A percentile compares a stretch with the other conserved stretches of the same genome.
phyloP scores from a whole-genome alignment of 2,888 invertebrate species.

The Nomada ruficornis region DNA sequence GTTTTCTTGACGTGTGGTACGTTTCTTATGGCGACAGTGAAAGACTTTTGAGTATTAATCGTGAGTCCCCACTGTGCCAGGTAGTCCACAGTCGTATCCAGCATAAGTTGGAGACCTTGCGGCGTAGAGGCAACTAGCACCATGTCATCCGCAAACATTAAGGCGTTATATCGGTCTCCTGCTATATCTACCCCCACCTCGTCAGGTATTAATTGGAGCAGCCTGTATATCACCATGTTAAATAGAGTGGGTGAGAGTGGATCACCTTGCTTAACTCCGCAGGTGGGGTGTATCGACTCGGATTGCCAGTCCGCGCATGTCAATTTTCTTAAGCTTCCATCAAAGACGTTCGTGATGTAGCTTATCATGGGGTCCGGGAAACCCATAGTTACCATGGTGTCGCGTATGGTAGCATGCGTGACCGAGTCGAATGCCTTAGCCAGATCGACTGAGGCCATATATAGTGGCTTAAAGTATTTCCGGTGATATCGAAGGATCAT shows the following conservation, averaged over 20 bases:
- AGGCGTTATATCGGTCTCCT: neutral
- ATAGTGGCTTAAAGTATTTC: neutral
- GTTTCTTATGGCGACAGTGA: slow-evolving; percentile 32
- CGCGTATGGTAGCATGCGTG: neutral
- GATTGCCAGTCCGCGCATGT: slow-evolving; percentile 11
- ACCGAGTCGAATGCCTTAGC: neutral
- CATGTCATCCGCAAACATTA: slow-evolving; percentile 62
- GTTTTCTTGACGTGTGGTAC: slow-evolving; percentile 43
- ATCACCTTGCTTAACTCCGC: slow-evolving; percentile 68
- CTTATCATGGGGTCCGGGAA: neutral
- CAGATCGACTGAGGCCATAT: neutral
- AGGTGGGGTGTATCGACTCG: neutral
- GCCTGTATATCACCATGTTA: slow-evolving; percentile 55
- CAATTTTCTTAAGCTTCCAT: neutral
- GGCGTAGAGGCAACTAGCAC: slow-evolving; percentile 41
- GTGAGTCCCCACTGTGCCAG: slow-evolving; percentile 36
- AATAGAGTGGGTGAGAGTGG: slow-evolving; percentile 62
- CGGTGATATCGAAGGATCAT: neutral
- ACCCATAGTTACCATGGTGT: neutral
- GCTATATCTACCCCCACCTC: slow-evolving; percentile 36
- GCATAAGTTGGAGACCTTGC: slow-evolving; percentile 24
- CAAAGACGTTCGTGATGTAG: neutral
- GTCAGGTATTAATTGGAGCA: slow-evolving; percentile 7
- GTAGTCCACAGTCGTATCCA: slow-evolving; percentile 14
- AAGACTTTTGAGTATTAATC: slow-evolving; percentile 44